Evolutionary conservation across 2,797 vertebrate genomes (phyloP).

Genomic region (Oryzias sinensis): DNA sequence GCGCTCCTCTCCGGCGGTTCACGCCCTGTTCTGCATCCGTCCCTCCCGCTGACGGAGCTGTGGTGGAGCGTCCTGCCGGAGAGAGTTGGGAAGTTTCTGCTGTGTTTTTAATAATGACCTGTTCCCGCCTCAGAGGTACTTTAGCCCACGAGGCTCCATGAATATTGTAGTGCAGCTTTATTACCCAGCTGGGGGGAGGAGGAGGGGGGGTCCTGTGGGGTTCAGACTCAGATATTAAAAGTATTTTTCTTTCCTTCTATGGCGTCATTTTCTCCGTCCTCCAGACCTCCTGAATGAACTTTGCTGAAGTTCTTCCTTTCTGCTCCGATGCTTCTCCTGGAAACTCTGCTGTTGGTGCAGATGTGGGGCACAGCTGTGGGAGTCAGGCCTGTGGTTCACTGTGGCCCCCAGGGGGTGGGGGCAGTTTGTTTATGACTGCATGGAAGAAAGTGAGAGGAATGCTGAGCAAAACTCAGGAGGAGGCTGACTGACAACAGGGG

Average conservation of each 20-base stretch:
- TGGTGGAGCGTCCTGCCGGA: not conserved
- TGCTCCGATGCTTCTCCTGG: conserved; percentile 40
- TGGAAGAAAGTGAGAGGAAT: conserved; percentile 43
- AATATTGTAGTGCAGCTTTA: conserved; percentile 66
- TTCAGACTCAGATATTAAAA: not conserved
- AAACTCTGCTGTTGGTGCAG: conserved; percentile 47
- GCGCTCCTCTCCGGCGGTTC: conserved; percentile 33
- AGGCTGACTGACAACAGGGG: too few relatives aligned
- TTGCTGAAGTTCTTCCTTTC: conserved; percentile 36
- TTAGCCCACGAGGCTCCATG: conserved; percentile 63
- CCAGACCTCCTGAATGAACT: conserved; percentile 2
- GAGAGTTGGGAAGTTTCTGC: conserved; percentile 59
- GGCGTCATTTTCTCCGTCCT: not conserved
- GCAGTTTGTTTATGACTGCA: conserved; percentile 9
- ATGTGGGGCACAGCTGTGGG: conserved; percentile 67
- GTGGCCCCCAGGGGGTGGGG: not conserved
- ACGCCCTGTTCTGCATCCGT: conserved; percentile 38
- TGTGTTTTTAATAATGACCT: conserved; percentile 14
- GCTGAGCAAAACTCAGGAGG: conserved; percentile 7
- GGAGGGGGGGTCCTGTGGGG: conserved; percentile 34
- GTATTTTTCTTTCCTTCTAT: not conserved
- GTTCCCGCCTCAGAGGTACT: conserved; percentile 50
- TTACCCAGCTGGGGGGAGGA: conserved; percentile 24
- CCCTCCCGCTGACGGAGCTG: conserved; percentile 2
- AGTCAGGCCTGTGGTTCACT: conserved; percentile 46